Base-by-base conservation (phyloP, 2,888 invertebrate genomes). In the Pollenia griseotomentosa region DNA sequence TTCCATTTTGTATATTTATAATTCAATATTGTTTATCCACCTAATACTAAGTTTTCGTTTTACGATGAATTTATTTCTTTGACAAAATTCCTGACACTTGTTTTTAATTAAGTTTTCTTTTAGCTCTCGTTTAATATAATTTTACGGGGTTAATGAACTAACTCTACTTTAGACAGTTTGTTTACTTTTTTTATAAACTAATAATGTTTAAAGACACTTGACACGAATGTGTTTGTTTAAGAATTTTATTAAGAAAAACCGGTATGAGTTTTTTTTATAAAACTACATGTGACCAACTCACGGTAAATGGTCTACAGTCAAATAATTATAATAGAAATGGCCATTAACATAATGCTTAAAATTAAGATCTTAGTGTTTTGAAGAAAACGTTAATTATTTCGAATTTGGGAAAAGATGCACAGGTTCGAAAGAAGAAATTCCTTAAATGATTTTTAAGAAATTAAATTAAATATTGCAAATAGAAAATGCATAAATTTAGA, bases 181-280 rank as follows among this genome's bases (percentile, higher is more conserved):
- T 7, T 33, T 61, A 48, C 4, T 70, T 33, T 61, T 65, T n/a
- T 19, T 6, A 33, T 33, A 33, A 46, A 65, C 65, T 23, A 12
- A 65, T 46, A 9, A 46, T 46, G n/a, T 65, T 63, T 65, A 19
- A 46, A 65, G 65, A 23, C 65, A 46, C 66, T 68, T 61, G 61
- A 48, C 63, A 75, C 40, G 61, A 40, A 48, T 63, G 70, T 63
- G 70, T 80, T 71, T 61, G 16, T 63, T 46, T 4, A 63, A 63
- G 51, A 65, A 61, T 33, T 46, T 63, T 0, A 80, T 71, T 33
- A 53, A 19, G 61, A 63, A 51, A 75, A 63, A 42, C 14, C 44
- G 16, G 33, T 46, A 65, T 12, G 10, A 53, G 40, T 75, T 10
- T 57, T 19, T 23, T 33, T 12, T 59, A 59, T 1, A 14, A 16